Evolutionary conservation across 2,113 vertebrate genomes (phyloP).

Genomic region (Elgaria multicarinata): DNA sequence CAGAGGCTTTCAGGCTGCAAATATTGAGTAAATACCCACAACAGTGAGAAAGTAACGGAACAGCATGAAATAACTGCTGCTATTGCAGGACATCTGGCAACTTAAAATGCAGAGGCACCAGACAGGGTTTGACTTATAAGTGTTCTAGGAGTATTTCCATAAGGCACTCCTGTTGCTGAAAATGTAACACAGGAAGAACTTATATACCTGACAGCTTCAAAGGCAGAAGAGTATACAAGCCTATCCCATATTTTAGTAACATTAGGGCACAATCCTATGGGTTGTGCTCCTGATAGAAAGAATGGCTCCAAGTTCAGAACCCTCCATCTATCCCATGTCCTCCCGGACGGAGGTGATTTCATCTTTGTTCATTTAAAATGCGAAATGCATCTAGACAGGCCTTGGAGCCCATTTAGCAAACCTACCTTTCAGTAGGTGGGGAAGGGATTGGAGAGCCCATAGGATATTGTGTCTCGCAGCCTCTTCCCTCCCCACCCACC

Average conservation of each 20-base stretch:
- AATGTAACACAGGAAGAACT: neutral
- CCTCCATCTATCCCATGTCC: too few species aligned
- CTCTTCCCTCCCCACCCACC: too few species aligned
- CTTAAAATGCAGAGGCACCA: neutral
- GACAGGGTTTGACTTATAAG: fast-evolving
- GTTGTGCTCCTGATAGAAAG: too few species aligned
- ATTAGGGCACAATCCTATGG: too few species aligned
- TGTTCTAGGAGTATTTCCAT: neutral
- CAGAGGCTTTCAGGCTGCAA: neutral
- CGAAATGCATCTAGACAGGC: too few species aligned
- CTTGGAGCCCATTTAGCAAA: too few species aligned
- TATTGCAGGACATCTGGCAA: neutral
- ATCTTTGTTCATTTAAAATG: too few species aligned
- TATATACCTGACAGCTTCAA: neutral
- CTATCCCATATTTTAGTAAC: neutral
- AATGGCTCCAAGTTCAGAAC: too few species aligned
- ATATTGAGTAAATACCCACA: neutral
- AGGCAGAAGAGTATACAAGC: neutral
- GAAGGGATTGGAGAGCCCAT: too few species aligned
- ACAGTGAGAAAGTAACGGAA: neutral
- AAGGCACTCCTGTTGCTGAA: neutral
- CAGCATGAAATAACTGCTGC: neutral
- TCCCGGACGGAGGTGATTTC: too few species aligned
- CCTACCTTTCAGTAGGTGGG: too few species aligned
- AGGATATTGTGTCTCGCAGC: too few species aligned